Percentiles rank a stretch among this genome's conserved stretches.
Conservation (phyloP, 2,113 vertebrate genomes). For the Pachypanchax playfairii region DNA sequence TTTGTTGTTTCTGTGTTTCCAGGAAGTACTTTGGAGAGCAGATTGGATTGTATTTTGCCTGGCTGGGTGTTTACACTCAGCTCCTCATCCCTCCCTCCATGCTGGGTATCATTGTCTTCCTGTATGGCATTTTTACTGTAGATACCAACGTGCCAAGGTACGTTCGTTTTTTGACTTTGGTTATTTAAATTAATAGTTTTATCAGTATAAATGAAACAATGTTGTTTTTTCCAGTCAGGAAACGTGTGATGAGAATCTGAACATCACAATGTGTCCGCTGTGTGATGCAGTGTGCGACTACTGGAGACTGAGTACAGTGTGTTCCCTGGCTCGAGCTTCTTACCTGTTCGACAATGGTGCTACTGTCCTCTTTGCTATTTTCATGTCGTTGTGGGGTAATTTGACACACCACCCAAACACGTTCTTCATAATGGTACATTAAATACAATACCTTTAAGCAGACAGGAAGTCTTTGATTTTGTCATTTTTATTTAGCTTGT, state of each 20-base stretch:
- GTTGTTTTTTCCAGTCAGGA: slow-evolving; percentile 81
- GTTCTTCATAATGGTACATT: background rate
- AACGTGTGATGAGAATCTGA: slow-evolving; percentile 85
- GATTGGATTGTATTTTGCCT: slow-evolving; percentile 97
- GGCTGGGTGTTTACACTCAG: slow-evolving; percentile 96
- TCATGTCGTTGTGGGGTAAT: slow-evolving; percentile 99
- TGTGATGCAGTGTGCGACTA: slow-evolving; percentile 95
- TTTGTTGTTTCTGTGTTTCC: slow-evolving; percentile 31
- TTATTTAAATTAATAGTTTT: background rate
- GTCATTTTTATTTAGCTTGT: background rate
- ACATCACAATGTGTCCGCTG: slow-evolving; percentile 97
- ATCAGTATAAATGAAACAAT: background rate
- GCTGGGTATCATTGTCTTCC: slow-evolving; percentile 94
- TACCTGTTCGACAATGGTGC: slow-evolving; percentile 97
- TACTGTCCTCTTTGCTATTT: slow-evolving; percentile 93
- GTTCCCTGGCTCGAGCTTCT: slow-evolving; percentile 86
- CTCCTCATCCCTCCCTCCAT: slow-evolving; percentile 95
- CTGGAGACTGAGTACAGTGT: slow-evolving; percentile 93
- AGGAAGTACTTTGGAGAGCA: slow-evolving; percentile 99
- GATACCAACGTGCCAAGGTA: slow-evolving; percentile 95
- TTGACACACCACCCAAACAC: slow-evolving; percentile 12
- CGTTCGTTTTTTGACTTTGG: slow-evolving; percentile 7
- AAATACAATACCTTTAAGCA: background rate
- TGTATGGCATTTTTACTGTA: slow-evolving; percentile 93
- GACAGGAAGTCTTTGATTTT: background rate